phyloP scores from a whole-genome alignment of 2,888 invertebrate genomes.

The Folsomia manolachei region DNA sequence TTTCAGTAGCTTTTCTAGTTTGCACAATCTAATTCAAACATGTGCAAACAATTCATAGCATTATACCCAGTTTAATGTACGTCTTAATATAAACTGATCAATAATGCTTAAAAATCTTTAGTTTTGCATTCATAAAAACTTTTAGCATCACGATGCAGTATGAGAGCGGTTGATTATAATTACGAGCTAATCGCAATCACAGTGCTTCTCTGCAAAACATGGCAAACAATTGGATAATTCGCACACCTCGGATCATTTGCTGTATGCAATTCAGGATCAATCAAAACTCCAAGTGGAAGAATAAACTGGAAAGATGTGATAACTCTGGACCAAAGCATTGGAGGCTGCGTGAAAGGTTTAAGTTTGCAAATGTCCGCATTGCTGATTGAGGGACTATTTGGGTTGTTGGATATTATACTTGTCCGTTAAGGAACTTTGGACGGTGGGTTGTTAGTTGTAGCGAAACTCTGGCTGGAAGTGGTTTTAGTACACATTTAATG shows the following conservation, averaged over 20 bases:
- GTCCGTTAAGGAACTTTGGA: conserved; percentile 6
- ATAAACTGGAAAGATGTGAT: neutral
- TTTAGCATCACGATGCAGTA: no score
- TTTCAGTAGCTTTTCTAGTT: neutral
- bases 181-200: no score
- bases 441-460: neutral
- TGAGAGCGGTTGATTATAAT: no score
- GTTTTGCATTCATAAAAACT: no score
- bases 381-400: neutral
- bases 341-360: neutral
- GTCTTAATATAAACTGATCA: no score
- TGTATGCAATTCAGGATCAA: no score
- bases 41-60: no score
- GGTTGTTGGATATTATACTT: neutral
- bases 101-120: no score
- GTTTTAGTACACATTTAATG: no score
- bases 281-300: neutral
- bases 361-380: neutral
- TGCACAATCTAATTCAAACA: neutral
- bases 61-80: no score
- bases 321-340: neutral
- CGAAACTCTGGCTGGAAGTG: neutral
- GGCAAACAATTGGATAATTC: neutral
- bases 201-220: no score
- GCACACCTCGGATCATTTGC: neutral